Evolutionary conservation across 2,113 vertebrate genomes (phyloP).

Genomic region (Balaeniceps rex): DNA sequence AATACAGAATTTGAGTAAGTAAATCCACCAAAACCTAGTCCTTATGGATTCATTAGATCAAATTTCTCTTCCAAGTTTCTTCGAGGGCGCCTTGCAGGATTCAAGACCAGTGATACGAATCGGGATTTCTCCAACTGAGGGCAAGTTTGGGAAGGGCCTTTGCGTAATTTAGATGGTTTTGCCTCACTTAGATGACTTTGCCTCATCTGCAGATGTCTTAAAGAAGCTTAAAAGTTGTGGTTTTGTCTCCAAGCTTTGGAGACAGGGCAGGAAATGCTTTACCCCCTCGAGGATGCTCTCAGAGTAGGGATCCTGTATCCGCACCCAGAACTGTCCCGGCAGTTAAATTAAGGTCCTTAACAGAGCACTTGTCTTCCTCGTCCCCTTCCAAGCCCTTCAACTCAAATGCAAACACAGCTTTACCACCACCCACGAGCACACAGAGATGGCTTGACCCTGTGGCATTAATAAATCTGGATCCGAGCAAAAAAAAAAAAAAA

Average conservation of each 20-base stretch:
- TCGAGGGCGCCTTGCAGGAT: background rate
- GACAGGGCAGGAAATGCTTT: background rate
- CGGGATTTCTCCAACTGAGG: background rate
- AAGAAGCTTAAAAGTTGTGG: background rate
- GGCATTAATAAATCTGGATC: background rate
- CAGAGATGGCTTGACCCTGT: background rate
- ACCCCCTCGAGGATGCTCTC: background rate
- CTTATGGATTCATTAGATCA: background rate
- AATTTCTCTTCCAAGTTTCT: background rate
- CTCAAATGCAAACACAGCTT: background rate
- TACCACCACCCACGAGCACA: background rate
- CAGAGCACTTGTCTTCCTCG: background rate
- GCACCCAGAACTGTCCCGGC: background rate
- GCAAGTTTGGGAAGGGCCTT: background rate
- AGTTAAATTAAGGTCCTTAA: background rate
- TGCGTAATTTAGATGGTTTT: background rate
- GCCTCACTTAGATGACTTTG: background rate
- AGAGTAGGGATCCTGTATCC: background rate
- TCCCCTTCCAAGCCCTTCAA: background rate
- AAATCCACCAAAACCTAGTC: background rate
- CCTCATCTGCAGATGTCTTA: background rate
- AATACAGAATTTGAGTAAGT: rapidly evolving
- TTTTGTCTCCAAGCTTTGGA: background rate
- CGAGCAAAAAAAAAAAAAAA: background rate
- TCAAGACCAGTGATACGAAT: background rate